A percentile compares a stretch with the other conserved stretches of the same genome.
phyloP scores from a whole-genome alignment of 1,140 invertebrate species.

The Bombus huntii region DNA sequence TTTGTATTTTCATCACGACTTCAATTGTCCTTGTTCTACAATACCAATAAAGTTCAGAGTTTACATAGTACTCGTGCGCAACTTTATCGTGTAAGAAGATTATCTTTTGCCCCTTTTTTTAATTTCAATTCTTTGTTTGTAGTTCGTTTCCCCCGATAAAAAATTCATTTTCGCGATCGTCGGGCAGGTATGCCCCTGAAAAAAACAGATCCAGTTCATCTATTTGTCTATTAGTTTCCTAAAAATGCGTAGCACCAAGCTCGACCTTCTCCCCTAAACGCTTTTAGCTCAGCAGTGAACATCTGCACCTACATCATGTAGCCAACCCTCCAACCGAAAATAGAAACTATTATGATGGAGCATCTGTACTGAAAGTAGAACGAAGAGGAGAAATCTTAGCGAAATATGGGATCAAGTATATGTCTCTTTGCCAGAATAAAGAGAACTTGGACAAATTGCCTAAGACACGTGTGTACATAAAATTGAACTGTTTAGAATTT shows the following conservation, averaged over 20 bases:
- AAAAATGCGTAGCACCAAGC: slow-evolving; percentile 31
- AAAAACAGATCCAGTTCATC: slow-evolving; percentile 15
- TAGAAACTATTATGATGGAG: slow-evolving; percentile 68
- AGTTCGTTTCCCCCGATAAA: neutral
- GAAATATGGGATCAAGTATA: slow-evolving; percentile 33
- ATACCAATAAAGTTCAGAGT: neutral
- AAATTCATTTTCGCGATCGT: neutral
- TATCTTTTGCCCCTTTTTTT: too few relatives aligned
- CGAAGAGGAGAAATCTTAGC: slow-evolving; percentile 44
- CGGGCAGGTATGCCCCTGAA: neutral
- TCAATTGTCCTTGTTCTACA: slow-evolving; percentile 5
- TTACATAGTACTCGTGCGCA: neutral
- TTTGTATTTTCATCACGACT: slow-evolving; percentile 24
- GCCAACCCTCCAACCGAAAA: slow-evolving; percentile 64
- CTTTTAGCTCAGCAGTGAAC: slow-evolving; percentile 53
- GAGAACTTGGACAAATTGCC: slow-evolving; percentile 11
- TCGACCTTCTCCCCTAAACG: slow-evolving; percentile 54
- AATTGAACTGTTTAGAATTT: neutral
- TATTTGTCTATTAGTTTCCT: slow-evolving; percentile 41
- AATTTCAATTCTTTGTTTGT: neutral
- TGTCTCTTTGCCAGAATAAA: slow-evolving; percentile 3
- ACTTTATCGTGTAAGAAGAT: neutral
- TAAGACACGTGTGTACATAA: neutral
- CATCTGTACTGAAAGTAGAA: slow-evolving; percentile 58
- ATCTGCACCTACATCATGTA: slow-evolving; percentile 59